Conservation (phyloP, 2,888 invertebrate species). For the Rutpela maculata region DNA sequence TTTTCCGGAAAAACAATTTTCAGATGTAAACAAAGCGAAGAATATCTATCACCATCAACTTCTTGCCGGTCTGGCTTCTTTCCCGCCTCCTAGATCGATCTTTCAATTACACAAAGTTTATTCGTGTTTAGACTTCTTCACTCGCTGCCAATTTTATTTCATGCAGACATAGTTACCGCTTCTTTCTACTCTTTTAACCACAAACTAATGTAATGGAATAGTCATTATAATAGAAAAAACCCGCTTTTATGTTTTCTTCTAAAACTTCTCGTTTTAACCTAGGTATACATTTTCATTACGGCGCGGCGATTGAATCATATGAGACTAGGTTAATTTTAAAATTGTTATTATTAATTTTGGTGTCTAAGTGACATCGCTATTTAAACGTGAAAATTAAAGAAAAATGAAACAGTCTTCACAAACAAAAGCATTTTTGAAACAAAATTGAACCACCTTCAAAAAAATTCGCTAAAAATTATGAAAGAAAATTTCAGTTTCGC, state of each 20-base stretch:
- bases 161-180: not conserved
- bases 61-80: constrained; percentile 41
- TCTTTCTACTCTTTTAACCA: constrained; percentile 13
- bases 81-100: constrained; percentile 45
- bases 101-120: constrained; percentile 45
- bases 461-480: too few relatives aligned
- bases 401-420: too few relatives aligned
- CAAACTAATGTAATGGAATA: not conserved
- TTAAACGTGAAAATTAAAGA: too few relatives aligned
- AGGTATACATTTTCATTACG: too few relatives aligned
- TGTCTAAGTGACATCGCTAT: too few relatives aligned
- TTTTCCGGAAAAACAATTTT: constrained; percentile 47
- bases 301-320: too few relatives aligned
- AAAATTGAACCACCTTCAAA: too few relatives aligned
- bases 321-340: too few relatives aligned
- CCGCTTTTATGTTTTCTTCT: not conserved
- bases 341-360: too few relatives aligned
- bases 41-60: constrained; percentile 45
- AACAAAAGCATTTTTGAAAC: too few relatives aligned
- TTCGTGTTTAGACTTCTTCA: constrained; percentile 40
- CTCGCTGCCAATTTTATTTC: constrained; percentile 14
- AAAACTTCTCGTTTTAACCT: not conserved
- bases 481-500: too few relatives aligned
- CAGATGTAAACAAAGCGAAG: constrained; percentile 47
- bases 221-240: not conserved